Evolutionary conservation across 2,888 invertebrate genomes (phyloP).

Genomic region (Plusia festucae): DNA sequence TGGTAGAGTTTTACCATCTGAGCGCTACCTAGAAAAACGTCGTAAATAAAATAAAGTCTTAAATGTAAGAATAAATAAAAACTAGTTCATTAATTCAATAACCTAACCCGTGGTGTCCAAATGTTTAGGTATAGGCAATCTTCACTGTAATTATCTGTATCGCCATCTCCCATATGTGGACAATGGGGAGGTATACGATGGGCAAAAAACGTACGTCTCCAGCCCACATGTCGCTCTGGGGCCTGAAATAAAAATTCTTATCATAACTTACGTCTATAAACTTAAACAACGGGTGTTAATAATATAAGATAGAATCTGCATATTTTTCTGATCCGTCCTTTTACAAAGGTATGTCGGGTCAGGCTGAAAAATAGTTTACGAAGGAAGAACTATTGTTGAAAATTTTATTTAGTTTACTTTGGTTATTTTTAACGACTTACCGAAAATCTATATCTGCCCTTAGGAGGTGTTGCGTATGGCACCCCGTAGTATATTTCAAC

Average conservation of each 20-base stretch:
- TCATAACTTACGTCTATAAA: background rate
- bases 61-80: conserved; percentile 10
- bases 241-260: conserved; percentile 81
- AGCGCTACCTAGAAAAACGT: conserved; percentile 80
- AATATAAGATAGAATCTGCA: too few species aligned
- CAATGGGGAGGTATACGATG: conserved; percentile 92
- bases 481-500: conserved; percentile 93
- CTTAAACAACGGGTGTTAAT: too few species aligned
- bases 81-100: background rate
- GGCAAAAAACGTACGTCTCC: conserved; percentile 92
- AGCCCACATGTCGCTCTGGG: conserved; percentile 92
- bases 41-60: conserved; percentile 18
- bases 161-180: conserved; percentile 86
- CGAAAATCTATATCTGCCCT: conserved; percentile 93
- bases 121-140: conserved; percentile 97
- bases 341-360: too few species aligned
- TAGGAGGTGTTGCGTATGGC: conserved; percentile 94
- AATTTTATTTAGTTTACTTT: background rate
- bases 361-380: too few species aligned
- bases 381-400: background rate
- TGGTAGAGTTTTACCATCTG: conserved; percentile 89
- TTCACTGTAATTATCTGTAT: conserved; percentile 87
- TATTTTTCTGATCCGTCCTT: too few species aligned
- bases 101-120: conserved; percentile 94
- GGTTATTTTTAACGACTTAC: conserved; percentile 77